A percentile compares a stretch with the other conserved stretches of the same genome.
phyloP scores from a whole-genome alignment of 2,888 invertebrate genomes.

The Agrypnus murinus region DNA sequence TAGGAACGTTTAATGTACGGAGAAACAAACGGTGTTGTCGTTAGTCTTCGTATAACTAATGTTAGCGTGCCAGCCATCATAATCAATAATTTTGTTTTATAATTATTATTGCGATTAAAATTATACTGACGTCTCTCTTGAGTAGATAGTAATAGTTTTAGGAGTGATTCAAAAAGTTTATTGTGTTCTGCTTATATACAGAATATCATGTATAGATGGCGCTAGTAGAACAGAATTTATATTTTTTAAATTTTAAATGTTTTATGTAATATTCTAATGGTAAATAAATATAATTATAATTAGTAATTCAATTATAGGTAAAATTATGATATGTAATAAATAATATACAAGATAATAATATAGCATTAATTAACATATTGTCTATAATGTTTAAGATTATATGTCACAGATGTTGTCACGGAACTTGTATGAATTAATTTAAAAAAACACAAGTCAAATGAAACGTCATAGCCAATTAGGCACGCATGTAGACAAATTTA shows the following conservation, averaged over 20 bases:
- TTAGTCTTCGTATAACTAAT: neutral
- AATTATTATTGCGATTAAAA: neutral
- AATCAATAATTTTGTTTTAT: conserved; percentile 1
- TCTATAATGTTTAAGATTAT: no score
- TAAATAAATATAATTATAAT: no score
- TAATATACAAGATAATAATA: no score
- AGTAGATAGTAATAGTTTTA: neutral
- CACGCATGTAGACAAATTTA: no score
- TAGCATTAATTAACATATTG: no score
- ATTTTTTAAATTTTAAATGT: neutral
- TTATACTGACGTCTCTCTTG: neutral
- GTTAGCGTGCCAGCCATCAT: conserved; percentile 2
- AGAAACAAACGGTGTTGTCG: neutral
- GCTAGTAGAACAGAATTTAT: neutral
- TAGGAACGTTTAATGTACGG: neutral
- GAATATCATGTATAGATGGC: conserved; percentile 2
- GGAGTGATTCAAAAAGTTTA: neutral
- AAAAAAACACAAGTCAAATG: no score
- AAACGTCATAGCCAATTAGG: no score
- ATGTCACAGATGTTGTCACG: no score
- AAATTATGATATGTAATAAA: no score
- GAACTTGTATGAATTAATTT: no score
- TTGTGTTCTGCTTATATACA: conserved; percentile 3
- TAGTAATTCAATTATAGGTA: no score
- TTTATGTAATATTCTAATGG: no score